Base-by-base conservation (phyloP, 2,113 vertebrate species). In the Hucho hucho region DNA sequence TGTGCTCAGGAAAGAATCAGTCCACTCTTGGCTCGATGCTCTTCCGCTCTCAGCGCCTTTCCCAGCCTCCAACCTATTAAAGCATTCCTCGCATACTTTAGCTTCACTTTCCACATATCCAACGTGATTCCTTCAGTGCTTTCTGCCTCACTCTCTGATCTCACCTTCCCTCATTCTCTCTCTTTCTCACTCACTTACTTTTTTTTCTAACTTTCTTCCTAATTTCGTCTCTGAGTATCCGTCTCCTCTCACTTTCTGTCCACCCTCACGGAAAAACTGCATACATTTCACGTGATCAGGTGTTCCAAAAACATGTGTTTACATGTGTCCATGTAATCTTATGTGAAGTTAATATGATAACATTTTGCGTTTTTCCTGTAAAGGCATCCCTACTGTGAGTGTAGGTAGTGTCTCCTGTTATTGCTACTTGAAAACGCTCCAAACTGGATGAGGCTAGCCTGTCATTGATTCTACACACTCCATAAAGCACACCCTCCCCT, bases 391-490 rank as follows among this genome's bases (percentile, higher is more conserved):
- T 43, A 11, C 9, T 43, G 37, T 43, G 37, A 43, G 9, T 43
- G 37, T 9, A 43, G 9, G 37, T 43, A 9, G 37, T 43, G 37
- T 43, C 7, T 43, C 37, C 37, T 43, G 37, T 63, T 24, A 22
- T 63, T 37, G 32, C 20, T 9, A 18, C 6, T 16, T 29, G 7
- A 37, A 56, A 49, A 56, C 28, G n/a, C 9, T 18, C 58, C 47
- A 56, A 49, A 14, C 25, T 46, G 18, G 22, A 58, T 58, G 6
- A 71, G 69, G 47, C 69, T 16, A 28, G 46, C 47, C 69, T 71
- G 69, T 71, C 80, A 88, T 84, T 83, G 79, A 87, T 85, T 87
- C 74, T 58, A 58, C 81, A 81, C 87, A 79, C 79, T 74, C 75
- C 79, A 84, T 84, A 78, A 89, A 86, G 77, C 80, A 77, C 75